These are phyloP conservation scores for Melieria omissa DNA, from an alignment of 2,888 invertebrate genomes.

Conservation along the genomic window DNA sequence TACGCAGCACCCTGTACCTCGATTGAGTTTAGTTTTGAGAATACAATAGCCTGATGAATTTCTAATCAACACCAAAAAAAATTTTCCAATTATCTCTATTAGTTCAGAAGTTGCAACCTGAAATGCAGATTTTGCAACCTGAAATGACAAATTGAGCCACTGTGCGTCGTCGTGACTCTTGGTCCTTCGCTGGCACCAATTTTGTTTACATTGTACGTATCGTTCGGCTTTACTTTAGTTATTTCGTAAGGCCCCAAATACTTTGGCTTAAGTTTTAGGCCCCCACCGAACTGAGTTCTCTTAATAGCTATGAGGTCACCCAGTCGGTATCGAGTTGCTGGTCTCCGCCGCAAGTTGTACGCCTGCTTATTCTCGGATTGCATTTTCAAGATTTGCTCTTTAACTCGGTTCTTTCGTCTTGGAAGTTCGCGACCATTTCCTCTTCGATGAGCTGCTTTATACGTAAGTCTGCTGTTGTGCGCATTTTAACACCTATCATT, in stretches of 20 bases:
- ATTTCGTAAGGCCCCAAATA: constrained; percentile 10
- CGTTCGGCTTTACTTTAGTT: constrained; percentile 12
- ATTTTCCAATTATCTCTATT: too few relatives aligned
- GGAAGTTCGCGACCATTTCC: constrained; percentile 13
- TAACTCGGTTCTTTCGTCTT: constrained; percentile 16
- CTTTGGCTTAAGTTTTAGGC: neutral
- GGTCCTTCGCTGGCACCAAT: constrained; percentile 24
- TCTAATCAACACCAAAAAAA: too few relatives aligned
- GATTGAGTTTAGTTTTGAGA: too few relatives aligned
- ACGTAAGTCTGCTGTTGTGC: constrained; percentile 7
- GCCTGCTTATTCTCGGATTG: constrained; percentile 32
- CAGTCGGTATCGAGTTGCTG: constrained; percentile 17
- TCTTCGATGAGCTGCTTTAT: constrained; percentile 25
- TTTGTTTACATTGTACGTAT: neutral
- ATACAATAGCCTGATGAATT: too few relatives aligned
- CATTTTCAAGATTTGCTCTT: constrained; percentile 23
- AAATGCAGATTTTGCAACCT: too few relatives aligned
- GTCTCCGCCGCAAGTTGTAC: constrained; percentile 31
- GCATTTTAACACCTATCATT: constrained; percentile 21
- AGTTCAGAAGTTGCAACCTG: too few relatives aligned
- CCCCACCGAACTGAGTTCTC: constrained; percentile 26
- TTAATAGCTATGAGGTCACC: constrained; percentile 31
- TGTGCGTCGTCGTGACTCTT: constrained; percentile 19
- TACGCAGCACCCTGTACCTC: too few relatives aligned
- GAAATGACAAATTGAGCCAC: too few relatives aligned